phyloP scores from a whole-genome alignment of 92 coral and sea anemone species.

The Diadumene lineata region DNA sequence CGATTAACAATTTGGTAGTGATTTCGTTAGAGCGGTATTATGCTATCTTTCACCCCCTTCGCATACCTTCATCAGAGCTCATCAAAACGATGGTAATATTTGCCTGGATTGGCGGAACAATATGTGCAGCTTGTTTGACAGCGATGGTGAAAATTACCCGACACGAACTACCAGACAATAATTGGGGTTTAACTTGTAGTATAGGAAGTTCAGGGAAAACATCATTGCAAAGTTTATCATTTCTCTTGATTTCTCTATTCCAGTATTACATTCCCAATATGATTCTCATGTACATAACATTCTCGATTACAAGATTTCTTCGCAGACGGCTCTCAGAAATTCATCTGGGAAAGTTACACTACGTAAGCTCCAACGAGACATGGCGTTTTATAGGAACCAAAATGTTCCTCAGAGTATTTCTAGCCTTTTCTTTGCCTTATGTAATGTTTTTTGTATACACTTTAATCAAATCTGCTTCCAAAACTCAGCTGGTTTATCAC shows the following conservation, averaged over 20 bases:
- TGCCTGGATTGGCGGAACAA: constrained; percentile 1
- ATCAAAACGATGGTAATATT: background rate
- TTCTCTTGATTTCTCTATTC: background rate
- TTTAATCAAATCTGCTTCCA: background rate
- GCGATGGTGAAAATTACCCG: background rate
- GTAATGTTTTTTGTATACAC: constrained; percentile 1
- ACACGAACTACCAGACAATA: background rate
- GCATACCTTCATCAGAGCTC: background rate
- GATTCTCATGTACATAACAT: background rate
- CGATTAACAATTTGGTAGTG: constrained; percentile 2
- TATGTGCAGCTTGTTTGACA: background rate
- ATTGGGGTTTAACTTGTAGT: background rate
- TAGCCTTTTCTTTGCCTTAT: constrained; percentile 6
- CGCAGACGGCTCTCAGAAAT: background rate
- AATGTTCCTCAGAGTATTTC: constrained; percentile 12
- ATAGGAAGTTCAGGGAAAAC: background rate
- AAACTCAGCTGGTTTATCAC: background rate
- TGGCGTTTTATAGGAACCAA: constrained; percentile 15
- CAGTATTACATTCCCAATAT: constrained; percentile 8
- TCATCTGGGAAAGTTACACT: background rate
- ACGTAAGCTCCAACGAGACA: background rate
- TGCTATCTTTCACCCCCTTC: constrained; percentile 9
- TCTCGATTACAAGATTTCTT: constrained; percentile 9
- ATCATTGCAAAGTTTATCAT: background rate
- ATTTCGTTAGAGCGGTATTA: constrained; percentile 1